Conservation (phyloP, 2,888 invertebrate genomes). For the Polyommatus iphigenia region DNA sequence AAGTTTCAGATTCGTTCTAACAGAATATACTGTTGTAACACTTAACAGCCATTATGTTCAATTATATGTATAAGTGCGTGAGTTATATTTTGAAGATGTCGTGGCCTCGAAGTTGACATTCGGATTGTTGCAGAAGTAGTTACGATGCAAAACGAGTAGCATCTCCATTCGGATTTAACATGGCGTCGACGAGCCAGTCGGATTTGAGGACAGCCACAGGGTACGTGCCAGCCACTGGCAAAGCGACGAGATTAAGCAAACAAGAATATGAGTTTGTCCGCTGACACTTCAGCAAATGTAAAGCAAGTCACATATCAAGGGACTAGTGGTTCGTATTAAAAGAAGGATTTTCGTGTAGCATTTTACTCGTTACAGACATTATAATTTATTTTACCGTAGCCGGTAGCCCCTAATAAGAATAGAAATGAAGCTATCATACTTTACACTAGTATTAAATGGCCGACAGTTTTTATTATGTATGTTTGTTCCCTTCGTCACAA, state of each 20-base stretch:
- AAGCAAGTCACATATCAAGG: slow-evolving; percentile 3
- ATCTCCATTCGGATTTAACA: slow-evolving; percentile 53
- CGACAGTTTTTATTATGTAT: no score
- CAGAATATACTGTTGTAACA: slow-evolving; percentile 7
- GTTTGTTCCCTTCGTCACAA: no score
- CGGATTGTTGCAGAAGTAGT: slow-evolving; percentile 65
- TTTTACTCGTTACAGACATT: background rate
- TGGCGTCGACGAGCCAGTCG: slow-evolving; percentile 53
- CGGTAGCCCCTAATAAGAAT: no score
- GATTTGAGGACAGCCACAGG: slow-evolving; percentile 49
- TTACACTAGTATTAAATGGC: no score
- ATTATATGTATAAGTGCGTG: slow-evolving; percentile 17
- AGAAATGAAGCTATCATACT: no score
- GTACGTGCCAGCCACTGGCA: slow-evolving; percentile 44
- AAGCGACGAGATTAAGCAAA: slow-evolving; percentile 60
- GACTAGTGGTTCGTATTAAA: background rate
- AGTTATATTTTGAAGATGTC: slow-evolving; percentile 46
- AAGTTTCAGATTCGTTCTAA: background rate
- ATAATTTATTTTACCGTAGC: background rate
- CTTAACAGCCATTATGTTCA: slow-evolving; percentile 24
- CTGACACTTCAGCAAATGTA: slow-evolving; percentile 45
- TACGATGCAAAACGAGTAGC: slow-evolving; percentile 59
- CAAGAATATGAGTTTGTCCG: slow-evolving; percentile 55
- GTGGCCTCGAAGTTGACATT: slow-evolving; percentile 66
- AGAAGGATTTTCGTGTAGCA: background rate